Conservation (phyloP, 2,888 invertebrate species). For the Hypomecis atomaria region DNA sequence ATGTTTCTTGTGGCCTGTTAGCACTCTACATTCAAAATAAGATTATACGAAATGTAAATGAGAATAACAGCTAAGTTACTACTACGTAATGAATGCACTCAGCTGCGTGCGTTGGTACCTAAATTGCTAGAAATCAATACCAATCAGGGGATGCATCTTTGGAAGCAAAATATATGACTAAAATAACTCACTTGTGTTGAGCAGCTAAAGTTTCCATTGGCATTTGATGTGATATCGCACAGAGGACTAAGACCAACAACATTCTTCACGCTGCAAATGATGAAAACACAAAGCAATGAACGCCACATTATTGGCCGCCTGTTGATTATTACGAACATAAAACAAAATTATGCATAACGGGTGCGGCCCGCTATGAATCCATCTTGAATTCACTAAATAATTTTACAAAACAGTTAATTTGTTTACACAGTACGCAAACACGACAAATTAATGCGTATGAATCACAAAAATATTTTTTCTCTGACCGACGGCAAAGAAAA, state of each 20-base stretch:
- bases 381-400: conserved; percentile 16
- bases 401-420: conserved; percentile 28
- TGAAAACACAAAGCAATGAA: conserved; percentile 54
- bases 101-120: neutral
- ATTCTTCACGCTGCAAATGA: conserved; percentile 57
- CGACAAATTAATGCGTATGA: neutral
- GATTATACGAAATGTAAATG: too few species aligned
- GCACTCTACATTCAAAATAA: too few species aligned
- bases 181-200: conserved; percentile 64
- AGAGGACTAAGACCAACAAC: conserved; percentile 58
- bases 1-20: too few species aligned
- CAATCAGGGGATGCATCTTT: conserved; percentile 6
- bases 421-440: conserved; percentile 24
- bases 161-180: neutral
- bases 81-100: neutral
- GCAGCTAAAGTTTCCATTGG: conserved; percentile 61
- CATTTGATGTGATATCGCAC: conserved; percentile 53
- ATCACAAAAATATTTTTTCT: conserved; percentile 2
- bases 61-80: neutral
- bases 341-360: conserved; percentile 42
- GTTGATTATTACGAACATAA: conserved; percentile 24
- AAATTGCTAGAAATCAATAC: conserved; percentile 24
- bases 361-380: conserved; percentile 14
- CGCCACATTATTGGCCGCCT: conserved; percentile 53
- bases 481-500: neutral